Percentiles rank a stretch among this genome's conserved stretches.
Conservation (phyloP, 2,888 invertebrate species). For the Zonitis immaculata region DNA sequence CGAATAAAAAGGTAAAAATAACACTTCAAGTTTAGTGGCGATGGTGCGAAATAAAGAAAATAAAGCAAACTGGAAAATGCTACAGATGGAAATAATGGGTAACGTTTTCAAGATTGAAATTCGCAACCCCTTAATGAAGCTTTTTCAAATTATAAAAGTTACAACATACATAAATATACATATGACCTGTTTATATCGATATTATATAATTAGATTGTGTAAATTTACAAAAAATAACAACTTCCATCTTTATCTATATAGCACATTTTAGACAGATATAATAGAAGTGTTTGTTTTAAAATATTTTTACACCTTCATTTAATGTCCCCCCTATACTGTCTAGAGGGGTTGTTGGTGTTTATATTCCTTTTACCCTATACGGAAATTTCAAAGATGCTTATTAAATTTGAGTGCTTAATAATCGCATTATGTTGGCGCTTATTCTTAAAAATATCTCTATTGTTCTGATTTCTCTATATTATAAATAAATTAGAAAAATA, state of each 20-base stretch:
- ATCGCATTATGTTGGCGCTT: slow-evolving; percentile 36
- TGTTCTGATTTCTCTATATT: slow-evolving; percentile 33
- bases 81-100: slow-evolving; percentile 50
- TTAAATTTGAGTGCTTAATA: slow-evolving; percentile 46
- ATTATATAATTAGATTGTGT: slow-evolving; percentile 47
- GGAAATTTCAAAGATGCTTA: slow-evolving; percentile 40
- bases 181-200: slow-evolving; percentile 45
- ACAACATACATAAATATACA: slow-evolving; percentile 50
- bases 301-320: slow-evolving; percentile 48
- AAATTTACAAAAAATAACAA: slow-evolving; percentile 41
- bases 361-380: slow-evolving; percentile 38
- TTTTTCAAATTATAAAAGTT: too few species aligned
- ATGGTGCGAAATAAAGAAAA: slow-evolving; percentile 33
- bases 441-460: slow-evolving; percentile 36
- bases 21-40: neutral
- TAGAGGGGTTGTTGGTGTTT: slow-evolving; percentile 41
- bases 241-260: slow-evolving; percentile 26
- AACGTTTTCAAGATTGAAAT: slow-evolving; percentile 27
- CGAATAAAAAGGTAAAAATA: slow-evolving; percentile 20
- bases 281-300: slow-evolving; percentile 31
- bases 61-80: slow-evolving; percentile 44
- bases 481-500: too few species aligned
- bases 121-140: neutral
- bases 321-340: too few species aligned
- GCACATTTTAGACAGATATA: too few species aligned